phyloP scores from a whole-genome alignment of 2,797 vertebrate species.

The Cynopterus sphinx region DNA sequence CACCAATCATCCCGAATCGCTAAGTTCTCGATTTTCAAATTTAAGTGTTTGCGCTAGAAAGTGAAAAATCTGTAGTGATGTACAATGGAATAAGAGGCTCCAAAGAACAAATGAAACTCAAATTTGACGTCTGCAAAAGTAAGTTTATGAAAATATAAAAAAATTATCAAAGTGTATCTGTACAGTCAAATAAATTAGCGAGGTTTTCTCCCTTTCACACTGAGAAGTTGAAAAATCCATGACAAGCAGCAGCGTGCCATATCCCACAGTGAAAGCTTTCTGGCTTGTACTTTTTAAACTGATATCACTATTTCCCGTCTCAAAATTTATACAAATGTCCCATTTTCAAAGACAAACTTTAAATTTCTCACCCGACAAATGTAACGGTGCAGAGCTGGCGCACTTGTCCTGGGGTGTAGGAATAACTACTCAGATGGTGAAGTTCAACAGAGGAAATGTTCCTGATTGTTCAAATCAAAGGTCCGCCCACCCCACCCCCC shows the following conservation, averaged over 20 bases:
- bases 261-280: conserved; percentile 11
- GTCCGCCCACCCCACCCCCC: not conserved
- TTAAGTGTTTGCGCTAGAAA: conserved; percentile 65
- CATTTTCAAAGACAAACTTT: conserved; percentile 44
- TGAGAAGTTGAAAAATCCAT: conserved; percentile 66
- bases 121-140: conserved; percentile 76
- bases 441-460: not conserved
- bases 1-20: conserved; percentile 15
- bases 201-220: conserved; percentile 31
- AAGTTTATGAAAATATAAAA: conserved; percentile 84
- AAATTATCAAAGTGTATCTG: conserved; percentile 75
- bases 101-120: conserved; percentile 69
- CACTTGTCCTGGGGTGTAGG: conserved; percentile 4
- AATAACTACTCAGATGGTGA: not conserved
- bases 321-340: conserved; percentile 44
- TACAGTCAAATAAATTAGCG: conserved; percentile 76
- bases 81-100: conserved; percentile 58
- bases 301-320: not conserved
- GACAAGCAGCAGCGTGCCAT: conserved; percentile 26
- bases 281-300: not conserved
- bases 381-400: not conserved
- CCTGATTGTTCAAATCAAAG: not conserved
- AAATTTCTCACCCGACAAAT: conserved; percentile 31
- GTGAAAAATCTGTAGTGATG: conserved; percentile 73
- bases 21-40: conserved; percentile 45